Conservation (phyloP, 2,113 vertebrate genomes). For the Protomyctophum bolini region DNA sequence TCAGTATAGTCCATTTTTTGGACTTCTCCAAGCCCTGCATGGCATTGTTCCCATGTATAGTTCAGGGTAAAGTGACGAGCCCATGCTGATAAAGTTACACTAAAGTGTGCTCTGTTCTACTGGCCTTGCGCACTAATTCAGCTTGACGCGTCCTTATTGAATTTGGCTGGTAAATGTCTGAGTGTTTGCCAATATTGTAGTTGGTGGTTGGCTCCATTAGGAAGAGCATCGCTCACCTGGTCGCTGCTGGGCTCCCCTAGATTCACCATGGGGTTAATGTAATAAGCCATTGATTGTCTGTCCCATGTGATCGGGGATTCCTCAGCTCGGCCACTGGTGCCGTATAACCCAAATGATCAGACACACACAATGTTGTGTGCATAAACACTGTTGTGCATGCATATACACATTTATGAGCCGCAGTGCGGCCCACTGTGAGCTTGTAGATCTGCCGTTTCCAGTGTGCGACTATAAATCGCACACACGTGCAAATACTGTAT, state of each 20-base stretch:
- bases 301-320: constrained; percentile 48
- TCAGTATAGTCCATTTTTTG: constrained; percentile 35
- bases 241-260: constrained; percentile 13
- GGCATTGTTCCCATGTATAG: constrained; percentile 1
- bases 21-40: background rate
- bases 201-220: constrained; percentile 6
- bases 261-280: constrained; percentile 54
- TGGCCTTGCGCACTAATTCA: constrained; percentile 22
- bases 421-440: background rate
- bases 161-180: constrained; percentile 13
- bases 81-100: constrained; percentile 9
- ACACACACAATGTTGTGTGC: background rate
- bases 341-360: constrained; percentile 33
- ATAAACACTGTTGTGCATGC: too few species aligned
- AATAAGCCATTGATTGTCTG: constrained; percentile 59
- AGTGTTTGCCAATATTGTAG: constrained; percentile 23
- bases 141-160: constrained; percentile 25
- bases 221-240: constrained; percentile 32
- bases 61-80: background rate
- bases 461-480: too few species aligned
- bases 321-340: constrained; percentile 9
- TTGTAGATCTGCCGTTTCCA: background rate
- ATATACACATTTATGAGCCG: background rate
- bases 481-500: too few species aligned
- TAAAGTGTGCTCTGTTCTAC: constrained; percentile 15